A percentile compares a stretch with the other conserved stretches of the same genome.
Conservation (phyloP, 2,797 vertebrate species). For the Ptychadena robeensis region DNA sequence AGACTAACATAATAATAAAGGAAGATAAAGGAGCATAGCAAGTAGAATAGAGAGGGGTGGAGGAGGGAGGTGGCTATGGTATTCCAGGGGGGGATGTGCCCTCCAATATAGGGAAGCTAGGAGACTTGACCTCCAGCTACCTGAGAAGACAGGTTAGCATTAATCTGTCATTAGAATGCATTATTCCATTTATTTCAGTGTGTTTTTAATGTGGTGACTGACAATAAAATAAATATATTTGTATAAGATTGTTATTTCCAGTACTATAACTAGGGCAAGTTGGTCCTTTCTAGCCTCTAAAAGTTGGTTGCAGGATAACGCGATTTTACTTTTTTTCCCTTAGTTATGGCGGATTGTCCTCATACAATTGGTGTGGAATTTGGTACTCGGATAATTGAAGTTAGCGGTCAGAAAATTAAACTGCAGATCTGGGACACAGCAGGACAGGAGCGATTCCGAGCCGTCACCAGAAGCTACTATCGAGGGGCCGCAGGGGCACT, state of each 20-base stretch:
- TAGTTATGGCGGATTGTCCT: conserved; percentile 99
- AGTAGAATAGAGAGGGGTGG: too few species aligned
- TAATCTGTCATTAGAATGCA: too few species aligned
- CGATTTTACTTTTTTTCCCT: not conserved
- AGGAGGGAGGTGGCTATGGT: too few species aligned
- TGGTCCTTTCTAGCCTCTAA: not conserved
- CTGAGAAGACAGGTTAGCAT: too few species aligned
- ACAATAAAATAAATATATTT: too few species aligned
- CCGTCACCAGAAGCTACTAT: conserved; percentile 98
- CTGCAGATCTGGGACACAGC: conserved; percentile 99
- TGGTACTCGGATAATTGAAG: conserved; percentile 98
- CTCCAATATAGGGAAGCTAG: too few species aligned
- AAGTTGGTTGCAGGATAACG: not conserved
- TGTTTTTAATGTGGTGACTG: too few species aligned
- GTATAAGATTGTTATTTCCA: not conserved
- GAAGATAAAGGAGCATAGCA: too few species aligned
- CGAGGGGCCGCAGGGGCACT: conserved; percentile 97
- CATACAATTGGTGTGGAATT: conserved; percentile 99
- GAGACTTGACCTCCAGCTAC: too few species aligned
- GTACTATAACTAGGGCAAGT: not conserved
- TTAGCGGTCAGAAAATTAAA: conserved; percentile 99
- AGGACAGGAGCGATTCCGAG: conserved; percentile 96
- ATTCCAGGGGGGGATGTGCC: too few species aligned
- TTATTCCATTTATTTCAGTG: too few species aligned
- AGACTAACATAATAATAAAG: too few species aligned